Base-by-base conservation (phyloP, 1,140 invertebrate species). In the Periplaneta americana region DNA sequence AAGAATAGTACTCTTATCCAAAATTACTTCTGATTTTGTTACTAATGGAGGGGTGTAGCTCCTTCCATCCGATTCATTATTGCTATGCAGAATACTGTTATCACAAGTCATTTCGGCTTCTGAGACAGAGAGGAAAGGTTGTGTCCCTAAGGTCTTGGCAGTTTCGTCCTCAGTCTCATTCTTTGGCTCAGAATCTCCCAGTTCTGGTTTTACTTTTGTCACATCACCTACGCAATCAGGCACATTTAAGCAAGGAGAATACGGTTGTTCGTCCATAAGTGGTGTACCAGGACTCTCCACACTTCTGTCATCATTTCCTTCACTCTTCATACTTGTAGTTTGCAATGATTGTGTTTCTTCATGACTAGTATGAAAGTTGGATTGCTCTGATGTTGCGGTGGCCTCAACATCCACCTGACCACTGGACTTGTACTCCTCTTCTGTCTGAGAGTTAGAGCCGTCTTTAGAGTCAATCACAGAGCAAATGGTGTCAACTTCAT, bases 211-310 rank as follows among this genome's bases (percentile, higher is more conserved):
- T 28, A 10, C 15, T 77, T 32, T 31, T 35, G 37, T 57, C 15
- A 66, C 22, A 74, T 28, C 17, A 77, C 34, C n/a, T 35, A 15
- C n/a, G 34, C n/a, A 28, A 15, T 34, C n/a, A 36, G 28, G 76
- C 35, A 31, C 76, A 66, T 34, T 77, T 36, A 75, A 35, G 15
- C 33, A 66, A 31, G 66, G 80, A 48, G 74, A 81, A 15, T 48
- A 37, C 5, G 66, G 66, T 32, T 76, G 76, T 66, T 83, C 82
- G 39, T 83, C 82, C 82, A 83, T 79, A n/a, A 83, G 77, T 17
- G 82, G 82, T 39, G 82, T 83, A 28, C 83, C 81, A 74, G 79
- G 79, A 77, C 81, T 83, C 76, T 34, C 76, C 18, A 36, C 76
- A 78, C 34, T 35, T 39, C 37, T 18, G 32, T 78, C 18, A 5